A percentile compares a stretch with the other conserved stretches of the same genome.
Evolutionary conservation across 2,888 invertebrate species (phyloP).

Genomic region (Aproaerema taeniolella): DNA sequence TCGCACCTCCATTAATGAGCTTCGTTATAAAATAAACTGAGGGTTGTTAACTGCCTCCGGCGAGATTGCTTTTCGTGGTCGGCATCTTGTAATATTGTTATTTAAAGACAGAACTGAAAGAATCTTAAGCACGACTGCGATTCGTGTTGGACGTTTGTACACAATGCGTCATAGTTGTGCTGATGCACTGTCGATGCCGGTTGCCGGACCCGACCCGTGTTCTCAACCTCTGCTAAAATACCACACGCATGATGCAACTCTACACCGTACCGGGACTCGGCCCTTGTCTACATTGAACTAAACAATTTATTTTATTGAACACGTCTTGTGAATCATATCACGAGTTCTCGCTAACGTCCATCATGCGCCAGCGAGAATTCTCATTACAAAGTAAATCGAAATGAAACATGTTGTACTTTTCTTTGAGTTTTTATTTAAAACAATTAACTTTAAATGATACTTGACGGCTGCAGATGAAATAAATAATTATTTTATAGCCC

Average conservation of each 20-base stretch:
- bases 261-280: too few relatives aligned
- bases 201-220: conserved; percentile 12
- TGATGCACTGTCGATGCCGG: conserved; percentile 12
- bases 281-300: too few relatives aligned
- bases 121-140: conserved; percentile 37
- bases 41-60: conserved; percentile 66
- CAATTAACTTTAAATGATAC: not conserved
- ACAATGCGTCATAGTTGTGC: conserved; percentile 50
- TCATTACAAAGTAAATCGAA: not conserved
- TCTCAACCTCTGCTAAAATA: conserved; percentile 26
- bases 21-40: conserved; percentile 69
- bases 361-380: too few relatives aligned
- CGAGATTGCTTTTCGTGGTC: conserved; percentile 72
- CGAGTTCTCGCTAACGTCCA: not conserved
- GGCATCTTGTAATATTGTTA: conserved; percentile 66
- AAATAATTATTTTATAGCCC: conserved; percentile 3
- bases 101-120: conserved; percentile 64
- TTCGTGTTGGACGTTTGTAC: conserved; percentile 40
- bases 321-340: too few relatives aligned
- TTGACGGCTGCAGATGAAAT: not conserved
- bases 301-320: too few relatives aligned
- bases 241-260: conserved; percentile 25
- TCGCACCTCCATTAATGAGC: conserved; percentile 53
- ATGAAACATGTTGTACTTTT: not conserved
- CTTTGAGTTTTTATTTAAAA: not conserved